These are phyloP conservation scores for Halichoerus grypus DNA, from an alignment of 2,113 vertebrate genomes.

Conservation along the genomic window DNA sequence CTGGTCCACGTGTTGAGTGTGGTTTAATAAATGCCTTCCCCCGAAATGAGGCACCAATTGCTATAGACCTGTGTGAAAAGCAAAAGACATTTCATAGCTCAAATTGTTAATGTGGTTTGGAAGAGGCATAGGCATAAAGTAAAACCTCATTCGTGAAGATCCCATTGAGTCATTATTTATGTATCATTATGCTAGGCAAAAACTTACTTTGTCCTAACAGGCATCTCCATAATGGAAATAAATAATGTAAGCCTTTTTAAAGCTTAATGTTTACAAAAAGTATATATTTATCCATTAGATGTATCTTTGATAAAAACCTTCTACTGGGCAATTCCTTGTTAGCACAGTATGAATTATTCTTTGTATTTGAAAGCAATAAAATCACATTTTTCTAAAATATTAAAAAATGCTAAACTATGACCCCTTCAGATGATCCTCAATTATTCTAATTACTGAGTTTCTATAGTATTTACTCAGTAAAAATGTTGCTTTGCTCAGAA, in stretches of 20 bases:
- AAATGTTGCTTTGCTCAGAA: slow-evolving; percentile 38
- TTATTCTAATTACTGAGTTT: slow-evolving; percentile 29
- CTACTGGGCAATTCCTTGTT: neutral
- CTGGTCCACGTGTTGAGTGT: neutral
- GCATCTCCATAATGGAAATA: neutral
- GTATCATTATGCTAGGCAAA: neutral
- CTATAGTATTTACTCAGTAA: neutral
- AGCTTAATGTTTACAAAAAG: neutral
- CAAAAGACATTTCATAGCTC: neutral
- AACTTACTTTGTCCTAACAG: neutral
- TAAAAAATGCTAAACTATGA: slow-evolving; percentile 11
- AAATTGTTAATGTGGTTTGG: neutral
- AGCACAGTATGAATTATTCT: slow-evolving; percentile 28
- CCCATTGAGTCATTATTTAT: neutral
- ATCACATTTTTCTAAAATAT: slow-evolving; percentile 47
- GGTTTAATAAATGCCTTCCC: neutral
- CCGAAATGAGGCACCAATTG: neutral
- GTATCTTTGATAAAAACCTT: neutral
- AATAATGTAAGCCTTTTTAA: neutral
- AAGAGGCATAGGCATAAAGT: neutral
- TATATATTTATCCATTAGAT: neutral
- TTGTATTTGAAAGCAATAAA: slow-evolving; percentile 22
- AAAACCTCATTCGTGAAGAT: neutral
- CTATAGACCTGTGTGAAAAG: neutral
- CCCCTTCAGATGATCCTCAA: neutral